These are phyloP conservation scores for Temnothorax ravouxi DNA, from an alignment of 2,888 invertebrate species.

Conservation along the genomic window DNA sequence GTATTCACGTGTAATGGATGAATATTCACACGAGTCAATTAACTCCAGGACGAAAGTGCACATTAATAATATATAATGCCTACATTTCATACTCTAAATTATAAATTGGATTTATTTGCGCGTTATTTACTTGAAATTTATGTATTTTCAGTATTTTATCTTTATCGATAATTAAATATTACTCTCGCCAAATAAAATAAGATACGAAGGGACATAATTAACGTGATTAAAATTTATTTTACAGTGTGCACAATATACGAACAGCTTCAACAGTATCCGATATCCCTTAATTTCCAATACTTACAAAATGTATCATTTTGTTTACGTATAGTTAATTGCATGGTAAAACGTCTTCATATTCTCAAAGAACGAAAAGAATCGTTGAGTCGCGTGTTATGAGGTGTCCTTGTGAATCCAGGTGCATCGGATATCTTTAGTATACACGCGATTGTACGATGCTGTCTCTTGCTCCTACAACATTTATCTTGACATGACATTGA, in stretches of 20 bases:
- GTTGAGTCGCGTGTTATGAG: conserved; percentile 9
- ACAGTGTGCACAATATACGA: neutral
- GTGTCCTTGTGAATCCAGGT: conserved; percentile 4
- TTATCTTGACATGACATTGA: neutral
- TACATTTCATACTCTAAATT: conserved; percentile 18
- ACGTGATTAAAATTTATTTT: conserved; percentile 11
- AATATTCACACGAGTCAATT: conserved; percentile 37
- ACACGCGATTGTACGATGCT: neutral
- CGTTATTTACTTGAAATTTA: conserved; percentile 28
- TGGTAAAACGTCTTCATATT: neutral
- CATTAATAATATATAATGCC: conserved; percentile 1
- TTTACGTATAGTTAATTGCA: conserved; percentile 19
- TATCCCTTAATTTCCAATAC: conserved; percentile 13
- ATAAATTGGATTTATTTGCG: conserved; percentile 35
- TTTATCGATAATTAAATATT: neutral
- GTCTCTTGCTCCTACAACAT: neutral
- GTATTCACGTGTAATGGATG: conserved; percentile 41
- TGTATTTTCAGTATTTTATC: neutral
- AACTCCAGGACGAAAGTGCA: neutral
- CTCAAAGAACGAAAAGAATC: conserved; percentile 14
- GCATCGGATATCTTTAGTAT: neutral
- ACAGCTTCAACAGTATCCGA: neutral
- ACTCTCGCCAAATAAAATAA: neutral
- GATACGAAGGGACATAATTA: neutral
- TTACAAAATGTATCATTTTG: neutral